These are phyloP conservation scores for Sapajus apella DNA, from an alignment of 2,113 vertebrate species.

Conservation along the genomic window DNA sequence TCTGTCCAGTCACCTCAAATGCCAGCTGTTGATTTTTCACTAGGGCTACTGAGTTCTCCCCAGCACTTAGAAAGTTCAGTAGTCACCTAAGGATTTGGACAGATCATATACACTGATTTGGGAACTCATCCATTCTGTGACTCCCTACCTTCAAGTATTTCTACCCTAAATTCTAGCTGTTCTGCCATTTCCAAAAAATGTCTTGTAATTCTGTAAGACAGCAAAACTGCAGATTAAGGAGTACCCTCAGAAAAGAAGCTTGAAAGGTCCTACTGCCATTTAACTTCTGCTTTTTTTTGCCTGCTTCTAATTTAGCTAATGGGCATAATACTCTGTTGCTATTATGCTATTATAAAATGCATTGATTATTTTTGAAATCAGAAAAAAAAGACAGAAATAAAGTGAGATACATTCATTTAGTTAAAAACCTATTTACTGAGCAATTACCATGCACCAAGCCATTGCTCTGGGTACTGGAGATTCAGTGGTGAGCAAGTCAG, in stretches of 20 bases:
- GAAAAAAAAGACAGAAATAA: neutral
- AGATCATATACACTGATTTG: neutral
- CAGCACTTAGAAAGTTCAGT: neutral
- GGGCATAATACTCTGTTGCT: neutral
- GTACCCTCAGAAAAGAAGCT: neutral
- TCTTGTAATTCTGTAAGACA: neutral
- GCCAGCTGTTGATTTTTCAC: neutral
- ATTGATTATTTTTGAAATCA: slow-evolving; percentile 12
- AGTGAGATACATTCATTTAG: neutral
- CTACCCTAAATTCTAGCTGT: neutral
- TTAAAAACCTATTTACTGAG: neutral
- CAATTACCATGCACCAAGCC: neutral
- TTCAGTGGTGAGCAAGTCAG: neutral
- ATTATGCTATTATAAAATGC: neutral
- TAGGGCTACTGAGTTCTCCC: neutral
- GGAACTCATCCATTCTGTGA: neutral
- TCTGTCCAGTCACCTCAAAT: neutral
- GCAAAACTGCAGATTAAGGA: neutral
- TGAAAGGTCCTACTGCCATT: neutral
- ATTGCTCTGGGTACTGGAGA: neutral
- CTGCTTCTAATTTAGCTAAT: neutral
- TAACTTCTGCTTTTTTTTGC: neutral
- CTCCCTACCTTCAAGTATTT: neutral
- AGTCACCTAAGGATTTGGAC: neutral
- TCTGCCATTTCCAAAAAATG: neutral